Evolutionary conservation across 2,888 invertebrate genomes (phyloP).

Genomic region (Hirtodrosophila confusa): DNA sequence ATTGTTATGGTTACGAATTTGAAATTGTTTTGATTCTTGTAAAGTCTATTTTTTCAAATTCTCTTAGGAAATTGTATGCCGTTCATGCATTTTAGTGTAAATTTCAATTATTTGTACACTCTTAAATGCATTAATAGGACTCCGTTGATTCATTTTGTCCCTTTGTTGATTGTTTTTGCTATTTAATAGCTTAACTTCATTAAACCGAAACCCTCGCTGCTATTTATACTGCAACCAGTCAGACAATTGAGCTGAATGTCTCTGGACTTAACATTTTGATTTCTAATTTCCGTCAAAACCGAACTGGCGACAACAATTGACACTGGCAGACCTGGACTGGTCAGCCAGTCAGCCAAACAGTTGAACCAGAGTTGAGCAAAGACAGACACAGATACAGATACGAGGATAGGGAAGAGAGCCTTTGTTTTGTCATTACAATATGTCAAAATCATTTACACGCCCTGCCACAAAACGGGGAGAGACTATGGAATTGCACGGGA

Average conservation of each 20-base stretch:
- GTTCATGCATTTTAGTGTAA: no score
- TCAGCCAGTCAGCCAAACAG: slow-evolving; percentile 34
- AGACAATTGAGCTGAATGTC: slow-evolving; percentile 29
- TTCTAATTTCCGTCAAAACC: slow-evolving; percentile 60
- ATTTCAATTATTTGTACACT: no score
- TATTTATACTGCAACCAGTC: slow-evolving; percentile 1
- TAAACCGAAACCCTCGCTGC: slow-evolving; percentile 1
- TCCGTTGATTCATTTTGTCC: no score
- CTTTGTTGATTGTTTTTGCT: not conserved
- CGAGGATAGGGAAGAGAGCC: slow-evolving; percentile 14
- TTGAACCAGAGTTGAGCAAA: slow-evolving; percentile 23
- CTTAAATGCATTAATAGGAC: no score
- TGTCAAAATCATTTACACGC: slow-evolving; percentile 67
- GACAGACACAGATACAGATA: slow-evolving; percentile 11
- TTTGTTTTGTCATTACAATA: slow-evolving; percentile 67
- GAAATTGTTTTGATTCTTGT: no score
- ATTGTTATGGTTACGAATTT: no score
- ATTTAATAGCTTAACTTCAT: not conserved
- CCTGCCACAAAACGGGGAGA: slow-evolving; percentile 13
- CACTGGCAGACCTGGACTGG: slow-evolving; percentile 41
- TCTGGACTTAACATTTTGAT: slow-evolving; percentile 49
- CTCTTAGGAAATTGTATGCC: no score
- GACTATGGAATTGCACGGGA: slow-evolving; percentile 8
- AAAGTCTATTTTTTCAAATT: no score
- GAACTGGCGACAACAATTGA: slow-evolving; percentile 51